These are phyloP conservation scores for Athalia cordata DNA, from an alignment of 2,888 invertebrate species.

Conservation along the genomic window DNA sequence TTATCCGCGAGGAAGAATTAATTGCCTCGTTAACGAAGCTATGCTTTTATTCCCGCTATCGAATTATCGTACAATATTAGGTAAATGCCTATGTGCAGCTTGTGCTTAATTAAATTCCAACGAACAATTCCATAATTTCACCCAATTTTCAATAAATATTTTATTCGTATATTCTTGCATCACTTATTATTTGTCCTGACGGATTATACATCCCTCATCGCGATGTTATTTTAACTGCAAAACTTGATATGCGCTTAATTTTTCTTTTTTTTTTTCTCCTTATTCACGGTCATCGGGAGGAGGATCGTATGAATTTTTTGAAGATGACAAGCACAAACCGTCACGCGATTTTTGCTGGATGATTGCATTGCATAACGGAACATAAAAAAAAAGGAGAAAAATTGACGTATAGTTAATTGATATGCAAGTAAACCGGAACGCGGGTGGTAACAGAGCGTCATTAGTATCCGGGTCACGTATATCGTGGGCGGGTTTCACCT, in stretches of 20 bases:
- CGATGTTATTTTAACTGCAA: too few species aligned
- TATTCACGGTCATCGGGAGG: too few species aligned
- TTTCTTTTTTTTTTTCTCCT: too few species aligned
- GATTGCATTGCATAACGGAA: not conserved
- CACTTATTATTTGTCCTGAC: not conserved
- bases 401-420: conserved; percentile 8
- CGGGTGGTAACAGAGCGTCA: conserved; percentile 7
- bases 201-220: not conserved
- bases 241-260: too few species aligned
- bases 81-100: not conserved
- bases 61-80: not conserved
- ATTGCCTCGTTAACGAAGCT: conserved; percentile 21
- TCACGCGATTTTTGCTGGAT: not conserved
- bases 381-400: not conserved
- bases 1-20: conserved; percentile 17
- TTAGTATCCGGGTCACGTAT: conserved; percentile 39
- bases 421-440: conserved; percentile 39
- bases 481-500: conserved; percentile 23
- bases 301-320: too few species aligned
- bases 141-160: not conserved
- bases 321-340: too few species aligned
- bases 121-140: not conserved
- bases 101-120: not conserved
- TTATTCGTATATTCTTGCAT: not conserved
- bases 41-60: not conserved